Conservation (phyloP, 2,888 invertebrate species). For the Pelosia muscerda region DNA sequence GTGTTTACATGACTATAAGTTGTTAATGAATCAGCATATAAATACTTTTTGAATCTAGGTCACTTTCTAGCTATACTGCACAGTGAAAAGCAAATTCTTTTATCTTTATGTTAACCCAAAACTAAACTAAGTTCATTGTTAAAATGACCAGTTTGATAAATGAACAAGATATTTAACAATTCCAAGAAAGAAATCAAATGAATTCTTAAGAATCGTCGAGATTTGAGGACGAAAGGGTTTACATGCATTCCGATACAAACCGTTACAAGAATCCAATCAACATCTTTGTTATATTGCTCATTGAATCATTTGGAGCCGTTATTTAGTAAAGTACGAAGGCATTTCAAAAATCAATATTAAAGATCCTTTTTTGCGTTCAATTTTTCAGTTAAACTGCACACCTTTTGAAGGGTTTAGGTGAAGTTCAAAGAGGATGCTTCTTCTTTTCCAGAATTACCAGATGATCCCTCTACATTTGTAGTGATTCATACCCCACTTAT, state of each 20-base stretch:
- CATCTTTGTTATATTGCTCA: slow-evolving; percentile 15
- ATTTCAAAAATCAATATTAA: not conserved
- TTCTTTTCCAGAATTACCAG: too few relatives aligned
- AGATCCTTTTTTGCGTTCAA: not conserved
- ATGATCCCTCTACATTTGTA: too few relatives aligned
- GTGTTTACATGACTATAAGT: slow-evolving; percentile 30
- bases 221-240: slow-evolving; percentile 4
- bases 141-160: not conserved
- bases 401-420: too few relatives aligned
- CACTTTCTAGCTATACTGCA: slow-evolving; percentile 43
- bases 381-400: too few relatives aligned
- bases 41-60: slow-evolving; percentile 33
- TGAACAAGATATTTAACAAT: slow-evolving; percentile 6
- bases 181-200: slow-evolving; percentile 10
- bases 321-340: not conserved
- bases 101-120: not conserved
- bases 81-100: slow-evolving; percentile 12
- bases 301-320: slow-evolving; percentile 16
- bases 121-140: not conserved
- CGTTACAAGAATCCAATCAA: slow-evolving; percentile 29
- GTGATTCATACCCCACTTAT: too few relatives aligned
- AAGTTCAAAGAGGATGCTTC: too few relatives aligned
- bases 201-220: slow-evolving; percentile 13
- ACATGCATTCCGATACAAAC: slow-evolving; percentile 24
- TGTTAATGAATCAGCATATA: slow-evolving; percentile 43